Evolutionary conservation across 2,797 vertebrate species (phyloP).

Genomic region (Hipposideros larvatus): DNA sequence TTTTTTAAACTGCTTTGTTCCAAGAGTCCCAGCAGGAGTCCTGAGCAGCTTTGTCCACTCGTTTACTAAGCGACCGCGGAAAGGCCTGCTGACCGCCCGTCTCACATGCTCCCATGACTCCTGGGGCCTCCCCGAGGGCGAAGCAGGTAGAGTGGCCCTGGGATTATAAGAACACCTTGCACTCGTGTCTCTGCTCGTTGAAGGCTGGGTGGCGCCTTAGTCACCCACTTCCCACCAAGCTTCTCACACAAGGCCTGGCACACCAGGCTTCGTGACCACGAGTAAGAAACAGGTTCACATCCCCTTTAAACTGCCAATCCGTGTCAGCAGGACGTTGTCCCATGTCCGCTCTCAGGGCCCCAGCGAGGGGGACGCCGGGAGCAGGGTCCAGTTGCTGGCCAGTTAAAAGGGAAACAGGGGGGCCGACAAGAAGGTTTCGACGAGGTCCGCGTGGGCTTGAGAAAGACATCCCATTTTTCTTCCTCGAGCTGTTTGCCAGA

Average conservation of each 20-base stretch:
- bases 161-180: not conserved
- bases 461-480: conserved; percentile 88
- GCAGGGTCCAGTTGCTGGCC: not conserved
- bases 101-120: not conserved
- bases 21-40: not conserved
- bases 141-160: too few species aligned
- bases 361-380: not conserved
- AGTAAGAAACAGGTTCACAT: not conserved
- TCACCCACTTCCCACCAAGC: accelerated
- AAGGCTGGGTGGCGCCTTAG: not conserved
- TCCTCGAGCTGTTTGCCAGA: conserved; percentile 86
- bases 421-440: conserved; percentile 56
- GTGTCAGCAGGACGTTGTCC: conserved; percentile 71
- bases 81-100: not conserved
- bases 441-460: conserved; percentile 84
- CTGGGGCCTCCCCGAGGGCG: not conserved
- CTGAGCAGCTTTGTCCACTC: too few species aligned
- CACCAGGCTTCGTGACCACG: not conserved
- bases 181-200: not conserved
- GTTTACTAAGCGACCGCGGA: not conserved
- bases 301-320: conserved; percentile 2
- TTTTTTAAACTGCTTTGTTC: not conserved
- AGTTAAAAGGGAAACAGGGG: not conserved
- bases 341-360: conserved; percentile 33
- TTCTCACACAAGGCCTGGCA: not conserved